Conservation (phyloP, 2,113 vertebrate genomes). For the Phainopepla nitens region DNA sequence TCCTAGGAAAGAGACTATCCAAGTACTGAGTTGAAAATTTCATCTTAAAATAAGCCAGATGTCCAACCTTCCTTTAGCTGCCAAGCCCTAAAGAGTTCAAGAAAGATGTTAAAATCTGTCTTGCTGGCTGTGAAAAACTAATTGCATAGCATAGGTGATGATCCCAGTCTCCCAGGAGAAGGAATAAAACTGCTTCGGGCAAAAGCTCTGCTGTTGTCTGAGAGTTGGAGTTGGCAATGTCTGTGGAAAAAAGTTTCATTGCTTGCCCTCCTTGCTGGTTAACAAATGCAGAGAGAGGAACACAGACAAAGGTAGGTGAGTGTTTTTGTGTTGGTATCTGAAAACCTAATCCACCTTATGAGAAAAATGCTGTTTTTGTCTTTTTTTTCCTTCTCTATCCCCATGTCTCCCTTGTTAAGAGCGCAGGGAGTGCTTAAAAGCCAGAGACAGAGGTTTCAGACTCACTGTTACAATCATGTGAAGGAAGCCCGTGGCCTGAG, state of each 20-base stretch:
- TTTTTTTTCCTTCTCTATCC: background rate
- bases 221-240: constrained; percentile 42
- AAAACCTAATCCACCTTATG: background rate
- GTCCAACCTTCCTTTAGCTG: constrained; percentile 57
- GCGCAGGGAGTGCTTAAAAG: background rate
- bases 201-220: constrained; percentile 50
- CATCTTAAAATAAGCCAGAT: constrained; percentile 66
- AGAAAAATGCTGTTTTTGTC: background rate
- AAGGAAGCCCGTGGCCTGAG: background rate
- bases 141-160: constrained; percentile 66
- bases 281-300: constrained; percentile 18
- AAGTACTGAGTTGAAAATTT: constrained; percentile 58
- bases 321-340: background rate
- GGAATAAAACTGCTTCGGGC: constrained; percentile 53
- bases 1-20: constrained; percentile 55
- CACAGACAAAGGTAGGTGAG: background rate
- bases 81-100: constrained; percentile 61
- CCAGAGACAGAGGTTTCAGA: background rate
- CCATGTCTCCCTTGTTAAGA: background rate
- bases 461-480: background rate
- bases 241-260: constrained; percentile 50
- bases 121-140: constrained; percentile 66
- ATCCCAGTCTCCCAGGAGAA: constrained; percentile 63
- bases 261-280: constrained; percentile 38
- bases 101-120: constrained; percentile 63